phyloP scores from a whole-genome alignment of 2,888 invertebrate genomes.

The Andrena chrysosceles region DNA sequence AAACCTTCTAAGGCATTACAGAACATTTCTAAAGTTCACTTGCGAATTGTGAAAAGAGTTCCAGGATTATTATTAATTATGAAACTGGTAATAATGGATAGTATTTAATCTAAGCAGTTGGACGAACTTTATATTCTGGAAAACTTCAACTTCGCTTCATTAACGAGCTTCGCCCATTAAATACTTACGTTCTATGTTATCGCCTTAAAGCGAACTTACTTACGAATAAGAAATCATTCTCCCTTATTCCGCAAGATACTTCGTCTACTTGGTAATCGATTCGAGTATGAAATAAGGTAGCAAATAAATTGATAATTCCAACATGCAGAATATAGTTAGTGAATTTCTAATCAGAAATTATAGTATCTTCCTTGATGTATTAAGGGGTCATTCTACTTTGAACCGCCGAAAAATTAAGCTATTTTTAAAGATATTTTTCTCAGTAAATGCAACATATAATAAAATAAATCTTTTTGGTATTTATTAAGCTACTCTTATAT shows the following conservation, averaged over 20 bases:
- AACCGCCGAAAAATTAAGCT: too few species aligned
- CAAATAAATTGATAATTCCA: background rate
- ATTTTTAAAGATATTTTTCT: too few species aligned
- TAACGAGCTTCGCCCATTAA: conserved; percentile 39
- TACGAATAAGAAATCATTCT: conserved; percentile 35
- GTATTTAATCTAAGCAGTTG: conserved; percentile 32
- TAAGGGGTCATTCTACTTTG: too few species aligned
- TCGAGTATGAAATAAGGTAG: background rate
- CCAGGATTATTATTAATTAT: background rate
- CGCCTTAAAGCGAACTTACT: conserved; percentile 29
- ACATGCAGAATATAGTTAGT: background rate
- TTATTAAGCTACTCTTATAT: too few species aligned
- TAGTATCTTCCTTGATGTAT: too few species aligned
- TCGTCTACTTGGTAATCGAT: background rate
- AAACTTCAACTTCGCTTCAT: conserved; percentile 29
- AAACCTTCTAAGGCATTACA: background rate
- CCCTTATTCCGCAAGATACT: background rate
- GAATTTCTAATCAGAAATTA: too few species aligned
- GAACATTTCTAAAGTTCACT: background rate
- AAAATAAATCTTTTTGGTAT: too few species aligned
- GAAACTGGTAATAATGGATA: conserved; percentile 15
- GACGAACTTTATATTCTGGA: conserved; percentile 5
- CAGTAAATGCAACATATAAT: too few species aligned
- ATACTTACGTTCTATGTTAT: conserved; percentile 32
- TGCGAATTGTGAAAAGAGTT: background rate